Conservation (phyloP, 1,140 invertebrate genomes). For the Heliothis virescens region DNA sequence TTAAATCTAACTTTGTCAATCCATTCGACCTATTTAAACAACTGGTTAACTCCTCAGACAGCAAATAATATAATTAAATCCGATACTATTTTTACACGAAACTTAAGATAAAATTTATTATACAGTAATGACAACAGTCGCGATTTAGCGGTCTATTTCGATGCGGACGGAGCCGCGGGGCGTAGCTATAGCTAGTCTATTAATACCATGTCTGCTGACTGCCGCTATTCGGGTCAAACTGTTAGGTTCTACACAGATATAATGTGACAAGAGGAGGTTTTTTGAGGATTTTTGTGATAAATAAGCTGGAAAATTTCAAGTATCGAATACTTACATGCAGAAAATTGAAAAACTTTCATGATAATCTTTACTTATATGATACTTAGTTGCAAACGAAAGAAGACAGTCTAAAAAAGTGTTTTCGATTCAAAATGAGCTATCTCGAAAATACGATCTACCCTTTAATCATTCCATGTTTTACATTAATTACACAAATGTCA, state of each 20-base stretch:
- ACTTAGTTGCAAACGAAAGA: too few species aligned
- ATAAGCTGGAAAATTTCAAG: background rate
- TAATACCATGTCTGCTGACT: conserved; percentile 39
- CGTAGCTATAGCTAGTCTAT: conserved; percentile 35
- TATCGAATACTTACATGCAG: too few species aligned
- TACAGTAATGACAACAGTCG: conserved; percentile 29
- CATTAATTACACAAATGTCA: background rate
- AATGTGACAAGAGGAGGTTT: conserved; percentile 27
- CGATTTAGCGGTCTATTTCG: conserved; percentile 24
- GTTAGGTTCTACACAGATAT: conserved; percentile 37
- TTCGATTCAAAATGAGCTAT: too few species aligned
- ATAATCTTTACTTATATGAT: too few species aligned
- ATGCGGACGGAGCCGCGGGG: conserved; percentile 12
- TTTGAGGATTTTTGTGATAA: background rate
- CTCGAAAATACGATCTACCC: too few species aligned
- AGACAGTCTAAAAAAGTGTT: too few species aligned
- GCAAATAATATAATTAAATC: conserved; percentile 6
- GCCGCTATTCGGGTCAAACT: conserved; percentile 46
- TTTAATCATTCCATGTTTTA: too few species aligned
- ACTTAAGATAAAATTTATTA: conserved; percentile 30
- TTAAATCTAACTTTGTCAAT: background rate
- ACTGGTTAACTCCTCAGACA: background rate
- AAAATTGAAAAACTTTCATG: too few species aligned
- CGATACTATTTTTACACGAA: conserved; percentile 10
- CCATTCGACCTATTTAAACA: conserved; percentile 5